Percentiles rank a stretch among this genome's conserved stretches.
phyloP scores from a whole-genome alignment of 2,113 vertebrate species.

The Mionectes macconnelli region DNA sequence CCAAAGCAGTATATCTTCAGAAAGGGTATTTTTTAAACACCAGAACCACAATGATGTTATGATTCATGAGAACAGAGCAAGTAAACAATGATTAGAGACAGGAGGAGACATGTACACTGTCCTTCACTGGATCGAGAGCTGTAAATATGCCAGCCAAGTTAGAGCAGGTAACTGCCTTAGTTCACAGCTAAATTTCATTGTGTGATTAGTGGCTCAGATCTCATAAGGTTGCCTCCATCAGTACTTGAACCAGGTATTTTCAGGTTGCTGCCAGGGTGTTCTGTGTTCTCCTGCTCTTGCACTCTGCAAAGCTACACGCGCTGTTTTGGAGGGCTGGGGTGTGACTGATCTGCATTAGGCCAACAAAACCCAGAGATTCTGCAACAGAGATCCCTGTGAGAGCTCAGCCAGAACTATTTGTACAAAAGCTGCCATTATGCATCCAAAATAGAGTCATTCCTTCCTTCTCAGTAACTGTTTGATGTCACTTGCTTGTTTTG shows the following conservation, averaged over 20 bases:
- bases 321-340: background rate
- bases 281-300: background rate
- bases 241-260: background rate
- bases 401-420: background rate
- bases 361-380: background rate
- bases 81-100: background rate
- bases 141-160: background rate
- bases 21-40: background rate
- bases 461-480: background rate
- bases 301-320: background rate
- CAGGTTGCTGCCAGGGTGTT: background rate
- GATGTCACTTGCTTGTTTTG: background rate
- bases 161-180: background rate
- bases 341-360: background rate
- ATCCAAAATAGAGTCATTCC: background rate
- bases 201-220: background rate
- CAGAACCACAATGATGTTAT: background rate
- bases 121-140: background rate
- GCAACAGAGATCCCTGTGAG: background rate
- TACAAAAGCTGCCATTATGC: background rate
- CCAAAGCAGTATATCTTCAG: background rate
- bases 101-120: background rate
- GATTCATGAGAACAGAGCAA: background rate
- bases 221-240: background rate
- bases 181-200: background rate